These are phyloP conservation scores for Micrasema longulum DNA, from an alignment of 1,140 invertebrate genomes.

Conservation along the genomic window DNA sequence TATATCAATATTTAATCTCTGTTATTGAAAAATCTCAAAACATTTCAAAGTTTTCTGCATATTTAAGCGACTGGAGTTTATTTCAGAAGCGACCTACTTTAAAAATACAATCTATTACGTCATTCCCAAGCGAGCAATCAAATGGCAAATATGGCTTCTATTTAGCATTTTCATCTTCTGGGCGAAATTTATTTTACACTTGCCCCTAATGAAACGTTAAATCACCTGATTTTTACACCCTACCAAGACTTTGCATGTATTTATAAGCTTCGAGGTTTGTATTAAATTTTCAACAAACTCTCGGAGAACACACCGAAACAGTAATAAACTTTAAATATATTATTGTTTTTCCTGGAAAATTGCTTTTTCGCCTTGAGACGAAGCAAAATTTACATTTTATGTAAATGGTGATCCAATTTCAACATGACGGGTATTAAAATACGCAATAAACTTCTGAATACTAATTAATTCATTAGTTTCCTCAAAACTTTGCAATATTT, in stretches of 20 bases:
- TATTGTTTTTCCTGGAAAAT: slow-evolving; percentile 12
- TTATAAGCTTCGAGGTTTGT: slow-evolving; percentile 29
- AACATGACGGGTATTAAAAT: background rate
- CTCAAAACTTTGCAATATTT: too few species aligned
- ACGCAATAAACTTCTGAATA: background rate
- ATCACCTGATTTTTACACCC: slow-evolving; percentile 28
- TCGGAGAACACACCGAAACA: background rate
- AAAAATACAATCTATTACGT: slow-evolving; percentile 25
- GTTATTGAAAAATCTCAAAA: too few species aligned
- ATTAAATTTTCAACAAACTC: slow-evolving; percentile 19
- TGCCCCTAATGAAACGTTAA: slow-evolving; percentile 33
- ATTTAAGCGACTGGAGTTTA: background rate
- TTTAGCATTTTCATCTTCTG: slow-evolving; percentile 34
- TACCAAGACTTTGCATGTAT: slow-evolving; percentile 19
- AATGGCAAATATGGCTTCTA: slow-evolving; percentile 31
- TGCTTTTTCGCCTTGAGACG: background rate
- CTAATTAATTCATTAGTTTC: too few species aligned
- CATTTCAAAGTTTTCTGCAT: too few species aligned
- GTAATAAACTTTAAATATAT: slow-evolving; percentile 29
- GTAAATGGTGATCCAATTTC: slow-evolving; percentile 15
- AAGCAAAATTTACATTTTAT: slow-evolving; percentile 20
- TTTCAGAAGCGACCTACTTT: background rate
- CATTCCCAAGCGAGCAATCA: slow-evolving; percentile 18
- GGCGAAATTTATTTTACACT: slow-evolving; percentile 33
- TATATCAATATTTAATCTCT: too few species aligned